These are phyloP conservation scores for Falco rusticolus DNA, from an alignment of 2,797 vertebrate species.

Conservation along the genomic window DNA sequence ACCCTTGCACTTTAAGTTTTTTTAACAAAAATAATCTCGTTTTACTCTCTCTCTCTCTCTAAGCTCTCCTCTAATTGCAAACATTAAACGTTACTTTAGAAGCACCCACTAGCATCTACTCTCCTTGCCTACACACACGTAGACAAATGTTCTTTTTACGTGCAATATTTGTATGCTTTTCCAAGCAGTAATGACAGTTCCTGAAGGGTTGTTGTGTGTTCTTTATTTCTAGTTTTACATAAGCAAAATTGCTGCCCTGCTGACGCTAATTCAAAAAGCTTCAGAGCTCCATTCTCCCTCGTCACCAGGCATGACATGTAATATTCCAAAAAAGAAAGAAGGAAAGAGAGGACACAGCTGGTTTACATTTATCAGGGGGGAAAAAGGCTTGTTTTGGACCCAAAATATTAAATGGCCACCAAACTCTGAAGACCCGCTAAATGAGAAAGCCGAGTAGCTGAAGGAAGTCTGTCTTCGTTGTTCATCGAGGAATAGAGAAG, in stretches of 20 bases:
- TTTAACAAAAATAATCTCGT: neutral
- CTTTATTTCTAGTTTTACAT: slow-evolving; percentile 33
- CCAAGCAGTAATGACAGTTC: slow-evolving; percentile 78
- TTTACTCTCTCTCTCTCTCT: slow-evolving; percentile 40
- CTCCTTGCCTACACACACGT: slow-evolving; percentile 40
- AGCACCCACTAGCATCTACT: slow-evolving; percentile 65
- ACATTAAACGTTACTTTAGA: slow-evolving; percentile 64
- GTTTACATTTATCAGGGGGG: slow-evolving; percentile 39
- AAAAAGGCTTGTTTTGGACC: slow-evolving; percentile 56
- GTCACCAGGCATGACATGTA: neutral
- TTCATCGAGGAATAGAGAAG: neutral
- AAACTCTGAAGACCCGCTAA: slow-evolving; percentile 50
- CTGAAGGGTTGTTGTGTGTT: slow-evolving; percentile 68
- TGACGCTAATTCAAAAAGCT: slow-evolving; percentile 46
- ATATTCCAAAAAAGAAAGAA: slow-evolving; percentile 39
- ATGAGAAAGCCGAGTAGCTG: neutral
- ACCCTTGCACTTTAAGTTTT: slow-evolving; percentile 48
- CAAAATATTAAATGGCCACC: slow-evolving; percentile 55
- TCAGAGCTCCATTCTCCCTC: slow-evolving; percentile 26
- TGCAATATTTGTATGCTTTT: slow-evolving; percentile 71
- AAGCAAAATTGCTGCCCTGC: slow-evolving; percentile 72
- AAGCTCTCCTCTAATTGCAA: slow-evolving; percentile 64
- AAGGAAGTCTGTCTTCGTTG: neutral
- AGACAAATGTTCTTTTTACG: slow-evolving; percentile 73
- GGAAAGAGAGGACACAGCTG: slow-evolving; percentile 51